phyloP scores from a whole-genome alignment of 2,113 vertebrate species.

The Rhombomys opimus region DNA sequence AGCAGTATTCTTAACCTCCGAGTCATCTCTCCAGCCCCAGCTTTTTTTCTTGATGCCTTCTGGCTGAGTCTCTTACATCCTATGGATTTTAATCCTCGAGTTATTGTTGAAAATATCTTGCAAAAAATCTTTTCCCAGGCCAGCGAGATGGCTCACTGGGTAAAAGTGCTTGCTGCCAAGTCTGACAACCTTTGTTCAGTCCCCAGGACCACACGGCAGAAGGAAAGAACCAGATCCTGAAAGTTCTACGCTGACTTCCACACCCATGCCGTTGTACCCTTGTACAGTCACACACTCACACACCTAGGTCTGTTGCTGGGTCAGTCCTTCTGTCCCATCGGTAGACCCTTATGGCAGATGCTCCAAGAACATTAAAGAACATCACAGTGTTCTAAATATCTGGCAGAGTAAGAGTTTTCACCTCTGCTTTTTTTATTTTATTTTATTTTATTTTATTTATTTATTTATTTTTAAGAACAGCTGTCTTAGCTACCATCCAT shows the following conservation, averaged over 20 bases:
- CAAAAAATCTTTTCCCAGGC: neutral
- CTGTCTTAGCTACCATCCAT: neutral
- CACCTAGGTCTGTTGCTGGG: neutral
- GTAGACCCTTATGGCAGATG: neutral
- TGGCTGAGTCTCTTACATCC: neutral
- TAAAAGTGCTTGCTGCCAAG: neutral
- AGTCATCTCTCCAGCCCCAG: too few species aligned
- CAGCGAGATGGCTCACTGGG: neutral
- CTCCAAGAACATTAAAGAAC: neutral
- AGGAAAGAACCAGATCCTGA: neutral
- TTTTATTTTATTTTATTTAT: neutral
- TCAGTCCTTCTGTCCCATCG: neutral
- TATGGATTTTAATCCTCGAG: constrained; percentile 33
- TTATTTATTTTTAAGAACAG: neutral
- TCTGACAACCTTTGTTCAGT: neutral
- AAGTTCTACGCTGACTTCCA: neutral
- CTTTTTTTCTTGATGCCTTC: constrained; percentile 26
- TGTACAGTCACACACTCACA: neutral
- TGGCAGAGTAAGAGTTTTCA: neutral
- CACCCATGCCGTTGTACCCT: neutral
- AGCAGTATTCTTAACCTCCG: too few species aligned
- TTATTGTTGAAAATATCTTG: neutral
- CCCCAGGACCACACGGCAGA: neutral
- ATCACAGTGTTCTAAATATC: neutral
- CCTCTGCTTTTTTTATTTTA: neutral